These are phyloP conservation scores for Chroicocephalus ridibundus DNA, from an alignment of 2,113 vertebrate genomes.

Conservation along the genomic window DNA sequence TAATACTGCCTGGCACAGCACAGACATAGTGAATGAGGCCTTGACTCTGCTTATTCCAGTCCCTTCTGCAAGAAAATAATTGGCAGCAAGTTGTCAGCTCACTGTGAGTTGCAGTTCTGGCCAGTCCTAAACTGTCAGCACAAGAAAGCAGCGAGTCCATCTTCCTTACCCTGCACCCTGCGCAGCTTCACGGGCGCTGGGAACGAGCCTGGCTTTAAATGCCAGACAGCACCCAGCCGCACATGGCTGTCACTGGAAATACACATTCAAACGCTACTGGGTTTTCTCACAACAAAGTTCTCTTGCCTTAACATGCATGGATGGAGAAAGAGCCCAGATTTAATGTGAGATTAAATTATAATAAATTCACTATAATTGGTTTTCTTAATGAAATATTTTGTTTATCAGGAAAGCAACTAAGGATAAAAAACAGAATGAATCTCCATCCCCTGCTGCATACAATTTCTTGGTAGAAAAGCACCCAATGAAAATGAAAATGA, in stretches of 20 bases:
- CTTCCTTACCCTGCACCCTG: neutral
- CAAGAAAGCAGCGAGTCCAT: neutral
- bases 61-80: neutral
- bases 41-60: neutral
- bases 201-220: neutral
- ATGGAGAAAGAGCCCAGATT: constrained; percentile 6
- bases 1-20: neutral
- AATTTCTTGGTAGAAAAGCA: neutral
- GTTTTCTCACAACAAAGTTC: neutral
- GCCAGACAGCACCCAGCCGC: neutral
- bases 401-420: neutral
- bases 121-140: neutral
- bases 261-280: neutral
- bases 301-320: neutral
- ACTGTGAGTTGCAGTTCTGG: neutral
- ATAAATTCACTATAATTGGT: neutral
- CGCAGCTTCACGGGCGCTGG: neutral
- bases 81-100: constrained; percentile 6
- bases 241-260: neutral
- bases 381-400: constrained; percentile 3
- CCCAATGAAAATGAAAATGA: constrained; percentile 39
- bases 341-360: neutral
- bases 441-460: neutral
- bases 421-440: constrained; percentile 17
- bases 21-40: neutral